Conservation (phyloP, 2,113 vertebrate genomes). For the Periophthalmus modestus region DNA sequence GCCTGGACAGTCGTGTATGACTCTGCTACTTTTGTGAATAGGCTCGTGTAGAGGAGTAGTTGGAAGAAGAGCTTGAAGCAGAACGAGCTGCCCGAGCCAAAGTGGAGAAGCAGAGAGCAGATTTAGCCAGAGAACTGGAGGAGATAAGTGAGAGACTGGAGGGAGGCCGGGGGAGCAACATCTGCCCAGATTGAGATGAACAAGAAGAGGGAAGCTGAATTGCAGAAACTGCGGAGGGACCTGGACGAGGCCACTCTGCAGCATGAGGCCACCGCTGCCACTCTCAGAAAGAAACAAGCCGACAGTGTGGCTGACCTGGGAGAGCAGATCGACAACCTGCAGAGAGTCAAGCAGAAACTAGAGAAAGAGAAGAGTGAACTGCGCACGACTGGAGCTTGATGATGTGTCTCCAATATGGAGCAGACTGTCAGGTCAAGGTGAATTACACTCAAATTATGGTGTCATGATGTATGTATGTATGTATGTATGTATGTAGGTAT, state of each 20-base stretch:
- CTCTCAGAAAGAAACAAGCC: too few species aligned
- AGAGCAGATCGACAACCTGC: slow-evolving; percentile 88
- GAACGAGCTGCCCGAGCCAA: slow-evolving; percentile 83
- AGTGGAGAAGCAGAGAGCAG: slow-evolving; percentile 81
- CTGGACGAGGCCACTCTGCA: slow-evolving; percentile 79
- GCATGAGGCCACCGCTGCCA: too few species aligned
- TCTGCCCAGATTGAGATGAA: slow-evolving; percentile 70
- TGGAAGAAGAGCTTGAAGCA: slow-evolving; percentile 58
- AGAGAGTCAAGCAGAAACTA: slow-evolving; percentile 71
- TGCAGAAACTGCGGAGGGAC: slow-evolving; percentile 84
- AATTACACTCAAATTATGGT: background rate
- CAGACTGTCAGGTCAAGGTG: slow-evolving; percentile 84
- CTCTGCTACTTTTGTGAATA: slow-evolving; percentile 19
- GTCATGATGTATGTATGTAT: too few species aligned
- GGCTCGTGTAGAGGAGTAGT: slow-evolving; percentile 68
- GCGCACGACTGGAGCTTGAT: slow-evolving; percentile 84
- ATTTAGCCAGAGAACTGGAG: slow-evolving; percentile 63
- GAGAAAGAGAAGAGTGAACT: slow-evolving; percentile 85
- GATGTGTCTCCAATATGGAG: slow-evolving; percentile 88
- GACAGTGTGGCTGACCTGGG: slow-evolving; percentile 80
- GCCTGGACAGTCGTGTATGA: background rate
- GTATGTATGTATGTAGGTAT: too few species aligned
- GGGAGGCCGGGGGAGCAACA: slow-evolving; percentile 68
- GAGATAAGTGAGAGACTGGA: slow-evolving; percentile 70
- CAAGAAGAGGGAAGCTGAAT: slow-evolving; percentile 86